Conservation (phyloP, 2,113 vertebrate species). For the Antechinus stuartii region DNA sequence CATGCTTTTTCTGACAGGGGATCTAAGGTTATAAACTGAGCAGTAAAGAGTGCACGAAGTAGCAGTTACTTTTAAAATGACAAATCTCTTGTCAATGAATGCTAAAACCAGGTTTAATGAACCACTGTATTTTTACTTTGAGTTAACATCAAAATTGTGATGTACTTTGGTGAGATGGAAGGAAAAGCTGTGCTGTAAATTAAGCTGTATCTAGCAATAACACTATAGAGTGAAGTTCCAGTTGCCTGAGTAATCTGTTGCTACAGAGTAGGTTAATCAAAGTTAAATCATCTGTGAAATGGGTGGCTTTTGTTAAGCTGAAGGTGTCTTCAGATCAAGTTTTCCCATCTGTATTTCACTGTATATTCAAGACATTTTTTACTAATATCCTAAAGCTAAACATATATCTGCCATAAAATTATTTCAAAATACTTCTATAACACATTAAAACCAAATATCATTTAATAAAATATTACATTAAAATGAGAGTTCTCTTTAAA, state of each 20-base stretch:
- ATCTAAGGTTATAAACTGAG: slow-evolving; percentile 83
- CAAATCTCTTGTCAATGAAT: slow-evolving; percentile 84
- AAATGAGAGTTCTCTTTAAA: not conserved
- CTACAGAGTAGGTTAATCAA: slow-evolving; percentile 87
- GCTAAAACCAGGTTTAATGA: slow-evolving; percentile 85
- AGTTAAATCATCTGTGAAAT: slow-evolving; percentile 91
- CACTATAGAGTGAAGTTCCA: slow-evolving; percentile 83
- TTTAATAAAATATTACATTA: slow-evolving; percentile 4
- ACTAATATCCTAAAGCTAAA: slow-evolving; percentile 56
- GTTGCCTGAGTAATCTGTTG: slow-evolving; percentile 86
- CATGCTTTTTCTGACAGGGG: slow-evolving; percentile 82
- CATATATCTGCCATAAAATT: slow-evolving; percentile 13
- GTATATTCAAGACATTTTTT: slow-evolving; percentile 69
- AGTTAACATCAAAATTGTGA: slow-evolving; percentile 87
- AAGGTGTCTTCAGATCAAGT: slow-evolving; percentile 80
- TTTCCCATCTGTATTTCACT: slow-evolving; percentile 77
- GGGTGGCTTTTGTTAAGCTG: slow-evolving; percentile 87
- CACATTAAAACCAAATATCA: slow-evolving; percentile 35
- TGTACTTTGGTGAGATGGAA: slow-evolving; percentile 86
- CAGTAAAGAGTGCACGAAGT: slow-evolving; percentile 81
- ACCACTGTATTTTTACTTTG: slow-evolving; percentile 84
- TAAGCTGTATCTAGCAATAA: slow-evolving; percentile 84
- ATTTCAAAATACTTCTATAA: slow-evolving; percentile 62
- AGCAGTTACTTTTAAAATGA: slow-evolving; percentile 83
- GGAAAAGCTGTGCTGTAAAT: slow-evolving; percentile 84